These are phyloP conservation scores for Sus cebifrons DNA, from an alignment of 2,797 vertebrate genomes.

Conservation along the genomic window DNA sequence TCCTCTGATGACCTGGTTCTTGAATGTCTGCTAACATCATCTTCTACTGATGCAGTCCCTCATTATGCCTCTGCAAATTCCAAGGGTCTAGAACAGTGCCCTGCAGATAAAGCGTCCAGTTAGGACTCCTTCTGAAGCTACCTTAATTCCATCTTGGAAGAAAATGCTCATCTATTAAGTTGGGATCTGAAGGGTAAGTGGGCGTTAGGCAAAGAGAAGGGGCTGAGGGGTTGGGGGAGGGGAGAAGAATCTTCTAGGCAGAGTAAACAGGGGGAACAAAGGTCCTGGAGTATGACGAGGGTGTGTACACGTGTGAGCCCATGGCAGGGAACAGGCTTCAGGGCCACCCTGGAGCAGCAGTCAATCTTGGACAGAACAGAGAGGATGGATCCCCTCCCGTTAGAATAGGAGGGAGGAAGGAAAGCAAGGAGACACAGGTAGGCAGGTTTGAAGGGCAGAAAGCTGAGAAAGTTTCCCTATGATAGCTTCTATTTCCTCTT, in stretches of 20 bases:
- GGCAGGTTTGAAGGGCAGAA: neutral
- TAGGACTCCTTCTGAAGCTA: neutral
- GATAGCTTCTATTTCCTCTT: constrained; percentile 46
- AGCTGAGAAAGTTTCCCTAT: neutral
- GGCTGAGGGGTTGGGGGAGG: neutral
- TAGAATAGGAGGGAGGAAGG: neutral
- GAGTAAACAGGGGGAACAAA: neutral
- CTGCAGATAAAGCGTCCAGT: neutral
- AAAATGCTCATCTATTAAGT: neutral
- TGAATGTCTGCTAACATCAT: neutral
- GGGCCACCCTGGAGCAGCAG: neutral
- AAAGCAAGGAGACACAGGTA: neutral
- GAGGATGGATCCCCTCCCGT: neutral
- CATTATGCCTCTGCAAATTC: neutral
- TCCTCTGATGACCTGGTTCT: neutral
- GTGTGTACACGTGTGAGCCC: accelerated
- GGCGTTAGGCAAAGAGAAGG: neutral
- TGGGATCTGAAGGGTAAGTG: neutral
- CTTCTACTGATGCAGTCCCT: neutral
- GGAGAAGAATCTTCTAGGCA: neutral
- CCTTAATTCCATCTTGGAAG: neutral
- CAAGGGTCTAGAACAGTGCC: neutral
- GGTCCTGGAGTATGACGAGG: neutral
- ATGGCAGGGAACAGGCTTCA: neutral
- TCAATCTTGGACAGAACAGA: neutral